Conservation (phyloP, 2,113 vertebrate species). For the Ivindomyrus marchei region DNA sequence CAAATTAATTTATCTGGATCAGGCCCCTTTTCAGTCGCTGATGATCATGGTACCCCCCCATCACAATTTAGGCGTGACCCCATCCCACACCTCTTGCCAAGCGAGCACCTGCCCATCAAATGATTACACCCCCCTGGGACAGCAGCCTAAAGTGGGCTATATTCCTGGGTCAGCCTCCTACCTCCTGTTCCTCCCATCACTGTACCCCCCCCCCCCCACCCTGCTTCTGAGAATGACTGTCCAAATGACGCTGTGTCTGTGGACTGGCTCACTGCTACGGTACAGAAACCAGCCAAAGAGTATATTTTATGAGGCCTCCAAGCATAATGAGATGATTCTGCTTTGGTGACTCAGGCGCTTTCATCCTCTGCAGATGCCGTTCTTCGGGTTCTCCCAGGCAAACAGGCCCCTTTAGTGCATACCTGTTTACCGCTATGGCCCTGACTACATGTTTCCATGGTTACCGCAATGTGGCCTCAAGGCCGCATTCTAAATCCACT, state of each 20-base stretch:
- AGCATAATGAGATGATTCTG: neutral
- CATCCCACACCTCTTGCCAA: neutral
- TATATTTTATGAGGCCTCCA: neutral
- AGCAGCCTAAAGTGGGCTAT: neutral
- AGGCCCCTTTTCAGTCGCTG: neutral
- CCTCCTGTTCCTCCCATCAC: neutral
- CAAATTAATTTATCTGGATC: neutral
- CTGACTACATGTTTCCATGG: neutral
- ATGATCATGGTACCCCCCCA: neutral
- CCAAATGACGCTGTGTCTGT: neutral
- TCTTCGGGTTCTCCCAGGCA: neutral
- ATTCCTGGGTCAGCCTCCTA: neutral
- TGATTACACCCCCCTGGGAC: neutral
- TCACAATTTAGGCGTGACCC: neutral
- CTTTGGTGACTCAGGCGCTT: neutral
- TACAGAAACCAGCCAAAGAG: neutral
- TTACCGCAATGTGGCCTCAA: neutral
- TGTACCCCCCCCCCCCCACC: too few species aligned
- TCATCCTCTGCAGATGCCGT: neutral
- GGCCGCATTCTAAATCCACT: neutral
- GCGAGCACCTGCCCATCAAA: neutral
- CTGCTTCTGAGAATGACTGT: neutral
- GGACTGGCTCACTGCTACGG: neutral
- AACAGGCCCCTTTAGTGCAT: neutral
- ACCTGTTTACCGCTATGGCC: neutral